Evolutionary conservation across 92 coral and sea anemone species (phyloP).

Genomic region (Desmophyllum pertusum): DNA sequence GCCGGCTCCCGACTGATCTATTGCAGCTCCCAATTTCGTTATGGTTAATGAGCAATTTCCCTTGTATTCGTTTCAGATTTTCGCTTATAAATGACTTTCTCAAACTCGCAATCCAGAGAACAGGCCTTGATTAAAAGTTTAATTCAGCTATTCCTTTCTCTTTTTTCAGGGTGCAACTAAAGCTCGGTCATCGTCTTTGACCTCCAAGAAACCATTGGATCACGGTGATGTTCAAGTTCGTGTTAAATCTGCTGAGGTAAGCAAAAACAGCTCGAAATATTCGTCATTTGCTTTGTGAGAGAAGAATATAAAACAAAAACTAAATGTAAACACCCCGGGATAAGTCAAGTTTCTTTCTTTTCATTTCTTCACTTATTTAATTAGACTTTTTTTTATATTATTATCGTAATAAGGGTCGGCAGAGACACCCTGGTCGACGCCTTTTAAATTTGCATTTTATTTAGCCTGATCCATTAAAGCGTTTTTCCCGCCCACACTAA

Average conservation of each 20-base stretch:
- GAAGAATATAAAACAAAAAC: no score
- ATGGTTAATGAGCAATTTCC: neutral
- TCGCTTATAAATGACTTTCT: neutral
- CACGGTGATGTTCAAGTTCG: slow-evolving; percentile 77
- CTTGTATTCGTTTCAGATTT: neutral
- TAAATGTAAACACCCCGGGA: no score
- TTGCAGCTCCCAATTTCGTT: neutral
- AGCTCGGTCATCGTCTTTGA: slow-evolving; percentile 65
- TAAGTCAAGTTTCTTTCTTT: neutral
- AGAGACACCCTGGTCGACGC: neutral
- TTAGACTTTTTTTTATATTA: neutral
- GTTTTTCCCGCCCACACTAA: no score
- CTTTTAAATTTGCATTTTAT: neutral
- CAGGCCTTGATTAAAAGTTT: neutral
- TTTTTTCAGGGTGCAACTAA: slow-evolving; percentile 51
- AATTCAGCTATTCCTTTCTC: neutral
- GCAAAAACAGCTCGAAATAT: slow-evolving; percentile 1
- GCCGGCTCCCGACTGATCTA: neutral
- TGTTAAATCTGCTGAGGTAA: slow-evolving; percentile 58
- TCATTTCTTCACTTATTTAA: neutral
- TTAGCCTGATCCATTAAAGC: neutral
- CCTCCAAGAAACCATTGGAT: slow-evolving; percentile 65
- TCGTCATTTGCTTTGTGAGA: neutral
- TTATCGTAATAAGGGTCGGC: neutral
- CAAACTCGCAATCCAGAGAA: neutral